These are phyloP conservation scores for Eulithis testata DNA, from an alignment of 2,888 invertebrate genomes.

Conservation along the genomic window DNA sequence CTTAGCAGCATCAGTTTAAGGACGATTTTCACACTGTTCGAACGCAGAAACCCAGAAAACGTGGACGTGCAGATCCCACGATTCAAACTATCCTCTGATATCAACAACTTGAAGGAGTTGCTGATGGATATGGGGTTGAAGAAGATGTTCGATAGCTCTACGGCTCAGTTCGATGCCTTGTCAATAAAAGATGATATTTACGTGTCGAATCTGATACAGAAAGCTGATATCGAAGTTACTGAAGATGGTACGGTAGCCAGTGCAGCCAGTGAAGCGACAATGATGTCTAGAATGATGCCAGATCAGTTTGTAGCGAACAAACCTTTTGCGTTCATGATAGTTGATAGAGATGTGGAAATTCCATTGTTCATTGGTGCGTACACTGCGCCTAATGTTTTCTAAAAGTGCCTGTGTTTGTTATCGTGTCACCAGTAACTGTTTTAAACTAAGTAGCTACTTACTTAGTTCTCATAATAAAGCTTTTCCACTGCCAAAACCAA, in stretches of 20 bases:
- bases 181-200: slow-evolving; percentile 54
- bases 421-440: too few species aligned
- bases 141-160: slow-evolving; percentile 58
- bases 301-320: slow-evolving; percentile 59
- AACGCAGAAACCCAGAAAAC: slow-evolving; percentile 59
- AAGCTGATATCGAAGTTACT: slow-evolving; percentile 70
- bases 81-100: slow-evolving; percentile 82
- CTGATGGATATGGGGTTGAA: slow-evolving; percentile 70
- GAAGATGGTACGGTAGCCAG: slow-evolving; percentile 69
- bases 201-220: slow-evolving; percentile 70
- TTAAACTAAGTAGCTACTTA: too few species aligned
- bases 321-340: slow-evolving; percentile 75
- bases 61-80: slow-evolving; percentile 85
- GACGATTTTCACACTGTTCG: slow-evolving; percentile 73
- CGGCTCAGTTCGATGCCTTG: slow-evolving; percentile 60
- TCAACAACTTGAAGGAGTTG: slow-evolving; percentile 74
- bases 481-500: too few species aligned
- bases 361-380: slow-evolving; percentile 72
- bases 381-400: slow-evolving; percentile 66
- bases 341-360: slow-evolving; percentile 59
- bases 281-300: slow-evolving; percentile 51
- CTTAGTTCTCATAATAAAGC: too few species aligned
- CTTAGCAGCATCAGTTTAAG: slow-evolving; percentile 74
- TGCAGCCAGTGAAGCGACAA: slow-evolving; percentile 52
- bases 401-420: slow-evolving; percentile 18